Conservation (phyloP, 2,113 vertebrate species). For the Narcine bancroftii region DNA sequence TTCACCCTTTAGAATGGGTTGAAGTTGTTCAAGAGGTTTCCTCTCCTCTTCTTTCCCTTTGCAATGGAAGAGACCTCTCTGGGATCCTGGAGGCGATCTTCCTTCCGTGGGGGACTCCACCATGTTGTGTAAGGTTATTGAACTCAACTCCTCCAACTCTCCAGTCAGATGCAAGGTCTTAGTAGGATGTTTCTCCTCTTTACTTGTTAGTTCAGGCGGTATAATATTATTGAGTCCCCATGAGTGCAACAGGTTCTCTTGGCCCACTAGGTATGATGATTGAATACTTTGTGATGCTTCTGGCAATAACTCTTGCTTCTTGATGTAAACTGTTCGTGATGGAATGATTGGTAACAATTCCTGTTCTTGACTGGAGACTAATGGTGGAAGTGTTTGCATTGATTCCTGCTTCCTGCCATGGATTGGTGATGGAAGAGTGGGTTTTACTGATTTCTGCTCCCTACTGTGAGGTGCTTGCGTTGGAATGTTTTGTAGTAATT, state of each 20-base stretch:
- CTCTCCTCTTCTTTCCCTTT: slow-evolving; percentile 23
- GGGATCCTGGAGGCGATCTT: background rate
- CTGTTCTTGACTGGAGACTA: background rate
- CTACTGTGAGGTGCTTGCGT: background rate
- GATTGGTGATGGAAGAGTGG: background rate
- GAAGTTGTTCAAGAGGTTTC: background rate
- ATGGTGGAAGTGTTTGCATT: background rate
- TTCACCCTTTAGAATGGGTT: background rate
- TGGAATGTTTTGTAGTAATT: background rate
- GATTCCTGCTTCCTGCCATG: background rate
- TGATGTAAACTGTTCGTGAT: background rate
- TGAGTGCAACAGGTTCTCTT: background rate
- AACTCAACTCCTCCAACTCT: background rate
- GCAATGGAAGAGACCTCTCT: background rate
- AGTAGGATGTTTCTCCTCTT: background rate
- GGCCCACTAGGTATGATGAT: background rate
- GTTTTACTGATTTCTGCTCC: background rate
- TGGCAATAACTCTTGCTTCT: background rate
- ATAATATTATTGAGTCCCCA: background rate
- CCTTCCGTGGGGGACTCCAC: background rate
- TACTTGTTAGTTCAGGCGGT: background rate
- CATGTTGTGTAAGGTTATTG: background rate
- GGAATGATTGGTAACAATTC: background rate
- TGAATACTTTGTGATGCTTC: background rate
- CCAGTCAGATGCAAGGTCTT: background rate